Percentiles rank a stretch among this genome's conserved stretches.
phyloP scores from a whole-genome alignment of 2,797 vertebrate species.

The Karalla daura region DNA sequence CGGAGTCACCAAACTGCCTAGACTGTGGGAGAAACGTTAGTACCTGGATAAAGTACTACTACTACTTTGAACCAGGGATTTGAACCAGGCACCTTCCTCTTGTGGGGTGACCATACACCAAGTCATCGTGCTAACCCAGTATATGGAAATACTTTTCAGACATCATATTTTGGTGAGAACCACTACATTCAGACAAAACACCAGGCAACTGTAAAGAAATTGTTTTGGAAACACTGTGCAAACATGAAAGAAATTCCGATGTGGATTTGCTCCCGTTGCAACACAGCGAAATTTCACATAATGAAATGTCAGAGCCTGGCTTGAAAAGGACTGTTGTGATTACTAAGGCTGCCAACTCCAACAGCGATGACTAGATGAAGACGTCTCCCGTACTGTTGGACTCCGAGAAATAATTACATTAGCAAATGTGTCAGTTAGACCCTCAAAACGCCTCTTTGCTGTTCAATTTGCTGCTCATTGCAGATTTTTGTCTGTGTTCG shows the following conservation, averaged over 20 bases:
- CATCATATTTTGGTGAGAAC: not conserved
- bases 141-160: too few species aligned
- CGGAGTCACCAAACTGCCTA: too few species aligned
- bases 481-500: slow-evolving; percentile 56
- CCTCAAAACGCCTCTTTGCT: slow-evolving; percentile 53
- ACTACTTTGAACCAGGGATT: too few species aligned
- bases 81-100: too few species aligned
- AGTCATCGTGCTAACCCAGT: too few species aligned
- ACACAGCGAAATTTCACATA: slow-evolving; percentile 9
- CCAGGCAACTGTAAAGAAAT: not conserved
- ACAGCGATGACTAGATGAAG: slow-evolving; percentile 21
- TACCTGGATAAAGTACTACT: too few species aligned
- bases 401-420: slow-evolving; percentile 55
- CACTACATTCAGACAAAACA: not conserved
- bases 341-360: not conserved
- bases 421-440: slow-evolving; percentile 57
- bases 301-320: slow-evolving; percentile 3
- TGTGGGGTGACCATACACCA: too few species aligned
- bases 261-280: too few species aligned
- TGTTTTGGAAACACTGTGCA: not conserved
- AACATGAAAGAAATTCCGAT: not conserved
- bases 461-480: slow-evolving; percentile 61
- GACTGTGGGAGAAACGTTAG: too few species aligned
- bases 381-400: slow-evolving; percentile 16
- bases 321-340: slow-evolving; percentile 5